Percentiles rank a stretch among this genome's conserved stretches.
Evolutionary conservation across 2,888 invertebrate genomes (phyloP).

Genomic region (Heteromurus nitidus): DNA sequence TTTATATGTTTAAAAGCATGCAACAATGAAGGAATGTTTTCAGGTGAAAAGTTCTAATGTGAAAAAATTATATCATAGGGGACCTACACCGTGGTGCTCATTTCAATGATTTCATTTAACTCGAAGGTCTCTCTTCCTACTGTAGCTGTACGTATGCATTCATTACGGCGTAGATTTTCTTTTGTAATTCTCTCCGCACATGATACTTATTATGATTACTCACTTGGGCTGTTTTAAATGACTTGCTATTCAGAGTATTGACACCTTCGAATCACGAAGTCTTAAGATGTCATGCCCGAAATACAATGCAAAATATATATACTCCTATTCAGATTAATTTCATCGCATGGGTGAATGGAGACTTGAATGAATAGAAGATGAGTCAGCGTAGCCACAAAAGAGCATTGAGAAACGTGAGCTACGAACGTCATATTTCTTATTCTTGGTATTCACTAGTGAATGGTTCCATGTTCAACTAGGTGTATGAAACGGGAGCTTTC

Average conservation of each 20-base stretch:
- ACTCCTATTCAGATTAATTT: neutral
- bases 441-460: slow-evolving; percentile 7
- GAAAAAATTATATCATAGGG: no score
- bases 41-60: no score
- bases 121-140: no score
- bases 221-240: slow-evolving; percentile 11
- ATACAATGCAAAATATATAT: neutral
- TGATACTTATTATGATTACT: slow-evolving; percentile 1
- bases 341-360: slow-evolving; percentile 23
- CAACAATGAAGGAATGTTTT: no score
- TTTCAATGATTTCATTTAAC: no score
- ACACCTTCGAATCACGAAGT: slow-evolving; percentile 4
- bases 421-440: neutral
- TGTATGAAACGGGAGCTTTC: slow-evolving; percentile 1
- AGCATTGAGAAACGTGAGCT: neutral
- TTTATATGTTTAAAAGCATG: no score
- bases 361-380: slow-evolving; percentile 7
- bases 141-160: no score
- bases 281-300: neutral
- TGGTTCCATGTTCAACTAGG: neutral
- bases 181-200: neutral
- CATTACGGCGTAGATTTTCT: no score
- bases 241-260: neutral
- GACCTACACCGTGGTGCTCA: no score
- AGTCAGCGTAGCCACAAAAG: slow-evolving; percentile 14